Conservation (phyloP, 2,113 vertebrate genomes). For the Psammodynastes pulverulentus region DNA sequence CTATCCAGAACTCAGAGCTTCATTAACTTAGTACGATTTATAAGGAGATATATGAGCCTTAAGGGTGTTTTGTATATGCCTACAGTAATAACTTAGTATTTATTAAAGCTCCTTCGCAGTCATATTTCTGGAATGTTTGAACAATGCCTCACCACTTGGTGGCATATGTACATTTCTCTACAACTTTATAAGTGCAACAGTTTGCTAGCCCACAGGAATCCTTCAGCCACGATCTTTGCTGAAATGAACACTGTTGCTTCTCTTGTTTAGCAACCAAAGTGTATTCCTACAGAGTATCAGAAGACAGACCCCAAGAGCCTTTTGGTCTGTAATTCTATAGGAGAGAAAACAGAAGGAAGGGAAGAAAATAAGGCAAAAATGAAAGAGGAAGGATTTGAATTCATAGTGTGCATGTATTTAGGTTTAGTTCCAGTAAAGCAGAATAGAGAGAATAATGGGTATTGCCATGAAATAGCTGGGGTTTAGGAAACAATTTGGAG, state of each 20-base stretch:
- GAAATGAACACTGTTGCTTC: background rate
- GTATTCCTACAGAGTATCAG: background rate
- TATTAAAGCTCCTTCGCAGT: background rate
- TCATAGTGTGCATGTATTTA: background rate
- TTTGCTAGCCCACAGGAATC: background rate
- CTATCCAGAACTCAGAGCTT: background rate
- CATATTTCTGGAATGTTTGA: background rate
- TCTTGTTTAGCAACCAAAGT: background rate
- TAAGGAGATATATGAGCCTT: background rate
- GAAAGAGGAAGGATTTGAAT: background rate
- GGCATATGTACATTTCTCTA: background rate
- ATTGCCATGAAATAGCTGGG: background rate
- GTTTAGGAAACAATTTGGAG: background rate
- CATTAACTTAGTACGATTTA: background rate
- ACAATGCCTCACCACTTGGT: background rate
- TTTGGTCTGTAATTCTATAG: background rate
- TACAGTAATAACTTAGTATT: background rate
- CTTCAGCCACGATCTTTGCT: background rate
- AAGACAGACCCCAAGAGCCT: background rate
- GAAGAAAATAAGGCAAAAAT: background rate
- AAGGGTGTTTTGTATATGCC: background rate
- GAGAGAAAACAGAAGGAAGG: background rate
- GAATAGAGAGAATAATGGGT: background rate
- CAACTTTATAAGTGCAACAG: background rate
- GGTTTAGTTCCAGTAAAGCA: background rate